These are phyloP conservation scores for Protosalanx chinensis DNA, from an alignment of 2,797 vertebrate genomes.

Conservation along the genomic window DNA sequence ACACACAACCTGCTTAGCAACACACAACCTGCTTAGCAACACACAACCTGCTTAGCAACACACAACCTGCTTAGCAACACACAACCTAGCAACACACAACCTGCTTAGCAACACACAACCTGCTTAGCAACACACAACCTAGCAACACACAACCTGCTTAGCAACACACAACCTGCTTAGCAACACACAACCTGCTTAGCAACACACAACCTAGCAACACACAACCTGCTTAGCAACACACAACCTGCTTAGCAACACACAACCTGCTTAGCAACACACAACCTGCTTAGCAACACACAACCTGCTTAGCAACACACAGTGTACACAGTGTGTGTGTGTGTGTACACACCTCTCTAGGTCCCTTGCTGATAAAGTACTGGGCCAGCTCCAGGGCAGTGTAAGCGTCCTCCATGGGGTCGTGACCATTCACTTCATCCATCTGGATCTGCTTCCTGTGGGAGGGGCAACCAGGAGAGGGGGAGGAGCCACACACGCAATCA, in stretches of 20 bases:
- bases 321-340: not conserved
- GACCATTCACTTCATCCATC: constrained; percentile 68
- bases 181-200: too few relatives aligned
- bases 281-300: too few relatives aligned
- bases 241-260: too few relatives aligned
- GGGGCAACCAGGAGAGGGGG: not conserved
- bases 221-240: constrained; percentile 2
- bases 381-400: constrained; percentile 80
- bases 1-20: not conserved
- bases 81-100: too few relatives aligned
- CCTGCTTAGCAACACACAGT: too few relatives aligned
- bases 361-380: constrained; percentile 83
- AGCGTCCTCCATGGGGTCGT: constrained; percentile 85
- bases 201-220: constrained; percentile 62
- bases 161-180: too few relatives aligned
- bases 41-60: too few relatives aligned
- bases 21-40: constrained; percentile 55
- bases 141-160: constrained; percentile 14
- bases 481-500: not conserved
- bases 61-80: too few relatives aligned
- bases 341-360: constrained; percentile 77
- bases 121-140: constrained; percentile 39
- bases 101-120: constrained; percentile 16
- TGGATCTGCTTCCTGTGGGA: constrained; percentile 82
- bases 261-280: too few relatives aligned